A percentile compares a stretch with the other conserved stretches of the same genome.
These are phyloP conservation scores for Pantherophis alleghaniensis DNA, from an alignment of 2,797 vertebrate species.

Conservation along the genomic window DNA sequence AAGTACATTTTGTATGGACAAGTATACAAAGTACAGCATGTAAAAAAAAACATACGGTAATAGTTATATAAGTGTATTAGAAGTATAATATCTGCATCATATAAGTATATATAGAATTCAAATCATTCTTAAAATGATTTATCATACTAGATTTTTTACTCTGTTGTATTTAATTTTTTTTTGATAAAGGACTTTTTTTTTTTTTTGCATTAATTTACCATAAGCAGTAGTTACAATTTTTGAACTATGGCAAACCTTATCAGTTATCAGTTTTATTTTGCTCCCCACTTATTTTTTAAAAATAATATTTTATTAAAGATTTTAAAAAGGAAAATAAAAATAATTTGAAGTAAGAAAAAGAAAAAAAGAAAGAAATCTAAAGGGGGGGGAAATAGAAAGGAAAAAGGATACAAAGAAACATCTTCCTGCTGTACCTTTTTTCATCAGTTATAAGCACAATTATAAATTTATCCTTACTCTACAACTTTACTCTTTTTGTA, in stretches of 20 bases:
- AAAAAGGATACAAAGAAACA: background rate
- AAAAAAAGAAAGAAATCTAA: background rate
- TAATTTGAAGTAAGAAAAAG: background rate
- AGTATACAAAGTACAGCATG: background rate
- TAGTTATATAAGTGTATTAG: background rate
- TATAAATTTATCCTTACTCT: background rate
- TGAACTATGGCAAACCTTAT: background rate
- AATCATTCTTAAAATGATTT: background rate
- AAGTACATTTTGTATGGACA: background rate
- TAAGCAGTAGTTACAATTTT: background rate
- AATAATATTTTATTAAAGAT: background rate
- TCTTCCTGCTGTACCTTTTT: background rate
- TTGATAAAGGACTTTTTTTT: background rate
- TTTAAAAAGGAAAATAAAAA: background rate
- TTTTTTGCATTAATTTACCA: background rate
- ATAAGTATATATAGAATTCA: background rate
- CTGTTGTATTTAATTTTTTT: background rate
- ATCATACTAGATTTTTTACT: background rate
- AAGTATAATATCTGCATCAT: background rate
- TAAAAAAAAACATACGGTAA: background rate
- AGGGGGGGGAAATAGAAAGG: background rate
- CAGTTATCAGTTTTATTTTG: background rate
- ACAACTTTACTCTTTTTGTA: background rate
- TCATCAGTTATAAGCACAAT: background rate
- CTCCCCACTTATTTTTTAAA: background rate